These are phyloP conservation scores for Cephus spinipes DNA, from an alignment of 2,888 invertebrate species.

Conservation along the genomic window DNA sequence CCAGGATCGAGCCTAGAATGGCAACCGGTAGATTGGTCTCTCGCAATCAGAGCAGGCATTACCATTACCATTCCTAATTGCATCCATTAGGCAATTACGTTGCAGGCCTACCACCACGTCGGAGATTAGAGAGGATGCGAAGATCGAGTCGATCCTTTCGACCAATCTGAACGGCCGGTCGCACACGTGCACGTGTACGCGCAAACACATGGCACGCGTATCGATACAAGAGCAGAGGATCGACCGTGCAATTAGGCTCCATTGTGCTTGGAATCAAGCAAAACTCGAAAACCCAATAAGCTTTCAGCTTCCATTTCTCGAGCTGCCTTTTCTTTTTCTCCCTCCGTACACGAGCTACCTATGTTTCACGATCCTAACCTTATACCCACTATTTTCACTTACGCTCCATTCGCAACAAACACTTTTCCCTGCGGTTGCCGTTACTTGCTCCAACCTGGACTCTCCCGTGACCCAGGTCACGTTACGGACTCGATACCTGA, in stretches of 20 bases:
- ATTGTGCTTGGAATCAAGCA: neutral
- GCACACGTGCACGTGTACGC: conserved; percentile 2
- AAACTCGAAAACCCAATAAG: neutral
- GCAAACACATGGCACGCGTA: neutral
- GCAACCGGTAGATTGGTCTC: neutral
- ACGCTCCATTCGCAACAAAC: neutral
- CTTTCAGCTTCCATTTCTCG: neutral
- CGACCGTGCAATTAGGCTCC: neutral
- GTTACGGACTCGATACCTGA: conserved; percentile 10
- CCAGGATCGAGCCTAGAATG: neutral
- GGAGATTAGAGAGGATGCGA: conserved; percentile 23
- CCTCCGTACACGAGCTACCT: neutral
- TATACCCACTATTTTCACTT: neutral
- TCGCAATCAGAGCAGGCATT: conserved; percentile 26
- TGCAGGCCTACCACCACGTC: conserved; percentile 15
- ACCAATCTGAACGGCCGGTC: conserved; percentile 22
- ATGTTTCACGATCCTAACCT: neutral
- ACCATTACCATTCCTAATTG: conserved; percentile 43
- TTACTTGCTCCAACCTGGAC: neutral
- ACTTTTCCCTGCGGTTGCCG: neutral
- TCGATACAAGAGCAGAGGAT: neutral
- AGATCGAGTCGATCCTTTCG: conserved; percentile 27
- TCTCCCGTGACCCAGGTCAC: neutral
- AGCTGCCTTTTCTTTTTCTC: neutral
- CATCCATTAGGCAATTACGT: conserved; percentile 37